phyloP scores from a whole-genome alignment of 1,140 invertebrate species.

The Muscidifurax raptorellus region DNA sequence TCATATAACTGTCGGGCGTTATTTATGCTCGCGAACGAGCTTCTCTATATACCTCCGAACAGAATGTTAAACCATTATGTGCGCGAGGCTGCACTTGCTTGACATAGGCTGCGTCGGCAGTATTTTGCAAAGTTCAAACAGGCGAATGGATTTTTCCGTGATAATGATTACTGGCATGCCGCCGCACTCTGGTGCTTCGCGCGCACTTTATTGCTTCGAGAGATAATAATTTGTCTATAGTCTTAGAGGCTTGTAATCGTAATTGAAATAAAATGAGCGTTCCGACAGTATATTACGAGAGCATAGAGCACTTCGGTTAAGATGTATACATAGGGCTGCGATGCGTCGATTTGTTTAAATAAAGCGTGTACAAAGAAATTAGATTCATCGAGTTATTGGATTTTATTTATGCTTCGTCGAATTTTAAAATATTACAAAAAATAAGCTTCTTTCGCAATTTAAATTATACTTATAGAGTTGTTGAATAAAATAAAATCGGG shows the following conservation, averaged over 20 bases:
- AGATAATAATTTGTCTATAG: conserved; percentile 30
- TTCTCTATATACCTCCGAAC: conserved; percentile 20
- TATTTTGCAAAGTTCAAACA: conserved; percentile 40
- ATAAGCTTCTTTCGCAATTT: background rate
- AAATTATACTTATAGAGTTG: background rate
- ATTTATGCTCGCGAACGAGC: conserved; percentile 36
- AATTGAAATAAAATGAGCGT: background rate
- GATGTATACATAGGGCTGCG: no score
- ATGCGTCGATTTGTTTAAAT: background rate
- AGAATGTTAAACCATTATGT: conserved; percentile 44
- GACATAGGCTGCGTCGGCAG: conserved; percentile 13
- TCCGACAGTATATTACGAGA: background rate
- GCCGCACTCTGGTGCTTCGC: background rate
- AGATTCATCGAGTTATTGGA: background rate
- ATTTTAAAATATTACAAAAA: background rate
- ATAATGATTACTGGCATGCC: conserved; percentile 37
- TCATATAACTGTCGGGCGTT: conserved; percentile 50
- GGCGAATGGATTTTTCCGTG: conserved; percentile 21
- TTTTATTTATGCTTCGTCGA: background rate
- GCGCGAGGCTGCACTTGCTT: conserved; percentile 16
- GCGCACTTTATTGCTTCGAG: background rate
- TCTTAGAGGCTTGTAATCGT: background rate
- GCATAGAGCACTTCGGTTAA: no score
- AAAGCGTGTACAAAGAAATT: background rate
- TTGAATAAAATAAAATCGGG: background rate